phyloP scores from a whole-genome alignment of 2,888 invertebrate species.

The Drosophila hamatofila region DNA sequence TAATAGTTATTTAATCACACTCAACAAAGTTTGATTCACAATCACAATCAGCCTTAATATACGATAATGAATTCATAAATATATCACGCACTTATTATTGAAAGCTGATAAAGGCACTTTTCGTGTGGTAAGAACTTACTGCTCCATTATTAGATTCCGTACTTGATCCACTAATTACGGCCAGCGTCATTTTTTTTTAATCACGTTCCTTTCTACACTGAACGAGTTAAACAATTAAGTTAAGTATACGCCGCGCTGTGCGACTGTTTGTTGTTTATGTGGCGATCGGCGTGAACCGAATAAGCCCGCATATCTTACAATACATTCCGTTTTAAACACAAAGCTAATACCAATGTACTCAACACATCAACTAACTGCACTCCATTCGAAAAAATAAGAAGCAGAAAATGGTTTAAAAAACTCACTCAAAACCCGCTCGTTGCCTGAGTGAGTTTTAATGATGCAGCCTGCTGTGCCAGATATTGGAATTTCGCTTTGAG shows the following conservation, averaged over 20 bases:
- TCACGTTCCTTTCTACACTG: conserved; percentile 16
- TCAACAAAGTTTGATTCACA: conserved; percentile 20
- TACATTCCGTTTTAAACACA: conserved; percentile 53
- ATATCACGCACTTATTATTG: conserved; percentile 21
- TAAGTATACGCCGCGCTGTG: conserved; percentile 58
- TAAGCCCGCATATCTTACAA: conserved; percentile 62
- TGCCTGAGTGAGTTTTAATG: conserved; percentile 41
- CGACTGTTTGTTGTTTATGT: conserved; percentile 51
- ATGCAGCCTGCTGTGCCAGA: conserved; percentile 26
- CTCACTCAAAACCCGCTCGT: conserved; percentile 64
- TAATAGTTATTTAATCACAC: conserved; percentile 36
- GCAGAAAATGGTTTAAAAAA: conserved; percentile 25
- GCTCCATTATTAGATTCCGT: conserved; percentile 44
- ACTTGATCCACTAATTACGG: conserved; percentile 56
- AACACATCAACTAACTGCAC: conserved; percentile 38
- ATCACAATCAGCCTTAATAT: conserved; percentile 25
- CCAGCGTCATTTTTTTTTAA: conserved; percentile 44
- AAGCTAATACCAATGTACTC: conserved; percentile 29
- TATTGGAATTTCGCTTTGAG: conserved; percentile 28
- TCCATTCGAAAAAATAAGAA: conserved; percentile 36
- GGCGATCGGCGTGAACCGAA: conserved; percentile 64
- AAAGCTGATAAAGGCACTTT: conserved; percentile 25
- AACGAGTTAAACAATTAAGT: conserved; percentile 29
- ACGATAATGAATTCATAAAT: conserved; percentile 38
- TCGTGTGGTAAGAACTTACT: conserved; percentile 56